Percentiles rank a stretch among this genome's conserved stretches.
phyloP scores from a whole-genome alignment of 2,888 invertebrate species.

The Crossocerus cetratus region DNA sequence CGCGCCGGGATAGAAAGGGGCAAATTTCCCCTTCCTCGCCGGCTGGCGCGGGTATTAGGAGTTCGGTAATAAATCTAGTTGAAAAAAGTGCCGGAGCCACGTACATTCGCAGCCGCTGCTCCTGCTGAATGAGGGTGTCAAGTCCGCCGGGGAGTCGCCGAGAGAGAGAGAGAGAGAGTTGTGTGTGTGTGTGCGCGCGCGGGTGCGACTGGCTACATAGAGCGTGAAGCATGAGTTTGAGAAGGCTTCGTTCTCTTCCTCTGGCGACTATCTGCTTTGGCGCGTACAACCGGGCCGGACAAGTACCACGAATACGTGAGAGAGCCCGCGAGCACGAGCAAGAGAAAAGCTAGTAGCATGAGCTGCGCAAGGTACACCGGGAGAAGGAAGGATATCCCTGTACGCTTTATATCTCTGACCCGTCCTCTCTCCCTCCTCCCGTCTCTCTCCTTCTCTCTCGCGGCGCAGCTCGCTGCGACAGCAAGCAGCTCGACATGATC shows the following conservation, averaged over 20 bases:
- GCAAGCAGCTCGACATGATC: constrained; percentile 68
- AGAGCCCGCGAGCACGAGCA: constrained; percentile 25
- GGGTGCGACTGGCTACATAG: constrained; percentile 29
- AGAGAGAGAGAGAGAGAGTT: background rate
- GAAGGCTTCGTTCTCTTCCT: constrained; percentile 53
- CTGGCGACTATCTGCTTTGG: constrained; percentile 59
- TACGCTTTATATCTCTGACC: constrained; percentile 47
- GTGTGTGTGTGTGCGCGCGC: constrained; percentile 14
- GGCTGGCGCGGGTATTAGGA: constrained; percentile 68
- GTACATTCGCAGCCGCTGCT: constrained; percentile 27
- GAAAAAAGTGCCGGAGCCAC: constrained; percentile 71
- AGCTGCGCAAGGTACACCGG: background rate
- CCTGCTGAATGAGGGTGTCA: too few species aligned
- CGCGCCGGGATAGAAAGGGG: too few species aligned
- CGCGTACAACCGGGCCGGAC: constrained; percentile 58
- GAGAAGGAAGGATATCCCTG: constrained; percentile 21
- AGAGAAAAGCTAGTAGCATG: constrained; percentile 38
- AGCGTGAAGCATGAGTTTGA: constrained; percentile 42
- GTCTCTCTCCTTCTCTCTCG: constrained; percentile 16
- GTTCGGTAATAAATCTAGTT: constrained; percentile 76
- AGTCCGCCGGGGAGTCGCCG: background rate
- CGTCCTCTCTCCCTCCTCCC: constrained; percentile 12
- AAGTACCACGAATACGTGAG: constrained; percentile 21
- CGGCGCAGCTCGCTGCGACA: constrained; percentile 46
- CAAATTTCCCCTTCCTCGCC: constrained; percentile 15